Evolutionary conservation across 2,797 vertebrate species (phyloP).

Genomic region (Anomalospiza imberbis): DNA sequence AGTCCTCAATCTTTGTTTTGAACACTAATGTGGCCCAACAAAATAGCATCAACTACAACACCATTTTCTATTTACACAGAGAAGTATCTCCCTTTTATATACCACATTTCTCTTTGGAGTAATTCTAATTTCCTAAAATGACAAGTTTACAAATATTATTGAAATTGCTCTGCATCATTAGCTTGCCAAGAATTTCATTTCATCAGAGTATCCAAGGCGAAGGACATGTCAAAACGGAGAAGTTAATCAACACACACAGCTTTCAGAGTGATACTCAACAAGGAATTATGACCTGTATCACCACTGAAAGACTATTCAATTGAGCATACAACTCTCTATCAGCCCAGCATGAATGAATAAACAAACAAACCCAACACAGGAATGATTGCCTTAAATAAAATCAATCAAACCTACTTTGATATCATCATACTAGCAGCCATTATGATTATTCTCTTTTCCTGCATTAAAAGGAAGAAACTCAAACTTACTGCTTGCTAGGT

Average conservation of each 20-base stretch:
- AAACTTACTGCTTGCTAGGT: neutral
- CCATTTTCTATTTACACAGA: neutral
- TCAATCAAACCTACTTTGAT: neutral
- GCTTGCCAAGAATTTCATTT: conserved; percentile 28
- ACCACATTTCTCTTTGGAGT: neutral
- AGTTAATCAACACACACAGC: conserved; percentile 12
- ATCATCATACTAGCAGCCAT: neutral
- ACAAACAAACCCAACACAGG: neutral
- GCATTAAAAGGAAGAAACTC: neutral
- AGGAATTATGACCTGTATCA: neutral
- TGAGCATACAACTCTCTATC: neutral
- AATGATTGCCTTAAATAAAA: neutral
- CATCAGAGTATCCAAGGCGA: neutral
- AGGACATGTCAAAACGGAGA: neutral
- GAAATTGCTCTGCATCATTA: conserved; percentile 46
- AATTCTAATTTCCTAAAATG: conserved; percentile 25
- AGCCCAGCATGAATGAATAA: neutral
- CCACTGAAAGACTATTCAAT: neutral
- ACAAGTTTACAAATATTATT: conserved; percentile 2
- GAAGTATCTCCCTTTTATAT: neutral
- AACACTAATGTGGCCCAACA: neutral
- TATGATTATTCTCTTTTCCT: neutral
- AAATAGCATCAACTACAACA: neutral
- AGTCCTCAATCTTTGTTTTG: neutral
- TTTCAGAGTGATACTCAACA: neutral